phyloP scores from a whole-genome alignment of 23 tunicate species.

The Botrylloides violaceus region DNA sequence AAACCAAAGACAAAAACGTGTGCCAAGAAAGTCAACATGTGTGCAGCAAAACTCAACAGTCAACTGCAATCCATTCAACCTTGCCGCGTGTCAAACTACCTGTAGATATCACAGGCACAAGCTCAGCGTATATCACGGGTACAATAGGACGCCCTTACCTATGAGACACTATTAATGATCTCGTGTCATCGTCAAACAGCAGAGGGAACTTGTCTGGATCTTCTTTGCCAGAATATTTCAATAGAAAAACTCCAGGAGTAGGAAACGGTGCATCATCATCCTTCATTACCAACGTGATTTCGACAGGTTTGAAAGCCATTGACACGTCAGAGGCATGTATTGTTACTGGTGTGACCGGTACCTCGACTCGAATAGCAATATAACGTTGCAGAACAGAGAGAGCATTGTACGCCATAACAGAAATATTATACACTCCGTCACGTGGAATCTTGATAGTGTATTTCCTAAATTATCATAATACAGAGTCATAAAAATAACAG shows the following conservation, averaged over 20 bases:
- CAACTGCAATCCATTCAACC: no score
- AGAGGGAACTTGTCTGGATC: neutral
- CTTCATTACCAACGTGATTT: neutral
- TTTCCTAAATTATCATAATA: no score
- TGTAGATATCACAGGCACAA: no score
- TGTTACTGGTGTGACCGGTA: neutral
- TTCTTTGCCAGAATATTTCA: neutral
- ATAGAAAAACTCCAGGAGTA: slow-evolving; percentile 21
- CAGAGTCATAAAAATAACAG: no score
- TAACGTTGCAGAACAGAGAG: neutral
- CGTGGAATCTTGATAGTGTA: neutral
- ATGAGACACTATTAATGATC: neutral
- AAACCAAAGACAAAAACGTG: no score
- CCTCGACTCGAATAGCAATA: slow-evolving; percentile 5
- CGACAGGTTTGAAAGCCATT: slow-evolving; percentile 1
- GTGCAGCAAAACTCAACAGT: no score
- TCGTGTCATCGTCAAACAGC: neutral
- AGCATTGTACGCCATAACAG: slow-evolving; percentile 15
- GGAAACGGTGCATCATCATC: slow-evolving; percentile 1
- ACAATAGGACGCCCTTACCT: no score
- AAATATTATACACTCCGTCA: slow-evolving; percentile 13
- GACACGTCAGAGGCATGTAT: neutral
- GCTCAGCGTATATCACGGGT: no score
- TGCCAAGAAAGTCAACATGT: no score
- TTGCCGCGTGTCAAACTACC: no score